phyloP scores from a whole-genome alignment of 2,797 vertebrate species.

The Philypnodon macrostomus region DNA sequence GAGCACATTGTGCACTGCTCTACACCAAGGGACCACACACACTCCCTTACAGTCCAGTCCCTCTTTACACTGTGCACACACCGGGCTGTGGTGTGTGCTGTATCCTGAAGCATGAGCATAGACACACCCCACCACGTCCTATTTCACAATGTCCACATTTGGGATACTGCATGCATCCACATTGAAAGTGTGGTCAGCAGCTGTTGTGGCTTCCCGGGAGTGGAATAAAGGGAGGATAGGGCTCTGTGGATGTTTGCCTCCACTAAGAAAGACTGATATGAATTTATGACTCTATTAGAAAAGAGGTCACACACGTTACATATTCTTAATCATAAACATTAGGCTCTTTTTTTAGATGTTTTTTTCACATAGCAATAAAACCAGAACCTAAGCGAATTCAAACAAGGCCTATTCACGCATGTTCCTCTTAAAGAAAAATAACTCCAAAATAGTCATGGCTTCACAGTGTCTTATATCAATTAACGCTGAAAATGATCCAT shows the following conservation, averaged over 20 bases:
- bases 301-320: no score
- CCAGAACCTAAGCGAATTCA: no score
- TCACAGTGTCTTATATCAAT: no score
- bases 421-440: no score
- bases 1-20: slow-evolving; percentile 40
- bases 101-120: slow-evolving; percentile 45
- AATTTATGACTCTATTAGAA: neutral
- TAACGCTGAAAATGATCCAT: neutral
- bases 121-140: slow-evolving; percentile 59
- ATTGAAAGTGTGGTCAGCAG: slow-evolving; percentile 52
- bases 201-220: slow-evolving; percentile 63
- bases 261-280: neutral
- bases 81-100: slow-evolving; percentile 42
- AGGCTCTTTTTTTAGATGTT: no score
- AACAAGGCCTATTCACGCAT: no score
- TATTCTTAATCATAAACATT: no score
- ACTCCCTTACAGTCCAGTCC: slow-evolving; percentile 25
- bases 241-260: slow-evolving; percentile 13
- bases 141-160: slow-evolving; percentile 52
- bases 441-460: no score
- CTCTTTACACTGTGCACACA: slow-evolving; percentile 34
- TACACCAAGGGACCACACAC: slow-evolving; percentile 27
- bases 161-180: slow-evolving; percentile 27
- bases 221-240: slow-evolving; percentile 48
- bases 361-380: no score